Conservation (phyloP, 2,113 vertebrate species). For the Chitala chitala region DNA sequence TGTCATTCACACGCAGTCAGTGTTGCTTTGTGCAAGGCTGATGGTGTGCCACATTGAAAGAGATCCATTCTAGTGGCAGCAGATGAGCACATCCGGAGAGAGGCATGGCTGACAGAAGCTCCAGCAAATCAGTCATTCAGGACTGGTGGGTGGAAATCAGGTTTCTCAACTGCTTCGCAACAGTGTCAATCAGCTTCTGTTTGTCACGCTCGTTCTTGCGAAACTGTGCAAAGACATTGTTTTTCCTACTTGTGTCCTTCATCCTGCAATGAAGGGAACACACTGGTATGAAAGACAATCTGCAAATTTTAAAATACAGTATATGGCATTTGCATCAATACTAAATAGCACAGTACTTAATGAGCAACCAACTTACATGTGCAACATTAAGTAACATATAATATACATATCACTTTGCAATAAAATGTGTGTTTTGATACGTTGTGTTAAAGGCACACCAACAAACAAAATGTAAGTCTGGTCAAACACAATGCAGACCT, state of each 20-base stretch:
- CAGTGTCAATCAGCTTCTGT: slow-evolving; percentile 89
- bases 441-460: background rate
- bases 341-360: too few species aligned
- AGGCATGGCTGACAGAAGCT: background rate
- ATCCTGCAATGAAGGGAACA: slow-evolving; percentile 63
- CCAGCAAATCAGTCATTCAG: slow-evolving; percentile 42
- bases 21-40: too few species aligned
- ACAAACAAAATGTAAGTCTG: background rate
- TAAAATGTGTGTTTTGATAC: background rate
- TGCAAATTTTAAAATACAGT: background rate
- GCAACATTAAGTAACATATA: background rate
- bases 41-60: too few species aligned
- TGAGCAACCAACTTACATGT: background rate
- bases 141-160: slow-evolving; percentile 84
- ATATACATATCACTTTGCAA: background rate
- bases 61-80: too few species aligned
- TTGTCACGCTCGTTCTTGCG: slow-evolving; percentile 92
- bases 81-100: background rate
- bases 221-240: slow-evolving; percentile 89
- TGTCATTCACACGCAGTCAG: background rate
- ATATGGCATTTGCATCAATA: too few species aligned
- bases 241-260: slow-evolving; percentile 88
- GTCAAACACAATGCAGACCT: background rate
- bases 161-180: slow-evolving; percentile 88
- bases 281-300: background rate